Base-by-base conservation (phyloP, 2,797 vertebrate genomes). In the Luscinia luscinia region DNA sequence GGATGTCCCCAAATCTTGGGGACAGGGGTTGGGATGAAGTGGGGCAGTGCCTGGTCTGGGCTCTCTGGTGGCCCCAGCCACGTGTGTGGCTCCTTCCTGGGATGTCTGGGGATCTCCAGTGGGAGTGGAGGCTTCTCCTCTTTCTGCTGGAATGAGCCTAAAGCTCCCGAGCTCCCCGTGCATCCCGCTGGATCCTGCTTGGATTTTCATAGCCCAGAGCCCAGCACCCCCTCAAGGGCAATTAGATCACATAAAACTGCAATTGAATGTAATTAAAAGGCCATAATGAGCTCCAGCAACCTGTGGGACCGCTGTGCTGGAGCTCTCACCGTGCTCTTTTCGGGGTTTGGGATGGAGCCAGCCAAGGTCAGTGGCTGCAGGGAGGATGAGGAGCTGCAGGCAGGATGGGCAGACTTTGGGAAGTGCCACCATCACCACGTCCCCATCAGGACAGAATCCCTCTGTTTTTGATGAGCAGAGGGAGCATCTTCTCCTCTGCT, bases 261-360 rank as follows among this genome's bases (percentile, higher is more conserved):
- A 80, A 58, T 94, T 96, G 93, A 70, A 87, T 78, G 93, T 95
- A 96, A 96, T 97, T 96, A 94, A 95, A 96, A 96, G 94, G 81
- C 96, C 84, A 73, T 96, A 94, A 96, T 43, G 84, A 93, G 89
- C 90, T 85, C 58, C 61, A 77, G 79, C 79, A 84, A 91, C 95
- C 94, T 93, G 93, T 4, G 59, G 90, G 92, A 83, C 59, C 67
- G 38, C 52, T 41, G 68, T 7, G 43, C 54, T 41, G 30, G 27
- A 27, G 74, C 75, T 70, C 74, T 66, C 55, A 3, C 62, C 1
- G 1, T 22, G 67, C 52, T 78, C 41, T 48, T 80, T 64, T 64
- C 0, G 3, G 80, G 57, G 87, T 34, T 11, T 0, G 4, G 87
- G 87, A 7, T 66, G 87, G 52, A 78, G 51, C 15, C 51, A 2